These are phyloP conservation scores for Vimba vimba DNA, from an alignment of 2,113 vertebrate species.

Conservation along the genomic window DNA sequence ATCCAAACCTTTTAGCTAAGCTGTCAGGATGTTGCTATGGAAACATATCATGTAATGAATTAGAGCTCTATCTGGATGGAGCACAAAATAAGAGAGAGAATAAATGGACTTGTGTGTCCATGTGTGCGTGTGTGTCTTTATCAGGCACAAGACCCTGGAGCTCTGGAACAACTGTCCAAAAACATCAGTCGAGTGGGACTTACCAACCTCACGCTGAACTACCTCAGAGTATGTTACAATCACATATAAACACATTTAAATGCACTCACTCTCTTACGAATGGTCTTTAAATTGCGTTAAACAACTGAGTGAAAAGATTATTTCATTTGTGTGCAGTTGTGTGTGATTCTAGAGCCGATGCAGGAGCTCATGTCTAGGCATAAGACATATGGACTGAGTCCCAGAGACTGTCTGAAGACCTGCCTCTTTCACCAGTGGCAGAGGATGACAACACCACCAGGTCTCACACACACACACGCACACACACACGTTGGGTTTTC, in stretches of 20 bases:
- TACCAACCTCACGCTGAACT: conserved; percentile 99
- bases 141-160: conserved; percentile 97
- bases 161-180: conserved; percentile 99
- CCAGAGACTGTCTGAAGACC: conserved; percentile 98
- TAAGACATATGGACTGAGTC: conserved; percentile 99
- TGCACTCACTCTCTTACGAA: not conserved
- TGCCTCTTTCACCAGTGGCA: conserved; percentile 99
- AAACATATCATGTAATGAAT: conserved; percentile 56
- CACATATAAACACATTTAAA: conserved; percentile 10
- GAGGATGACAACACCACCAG: conserved; percentile 97
- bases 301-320: not conserved
- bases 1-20: conserved; percentile 51
- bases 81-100: conserved; percentile 49
- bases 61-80: conserved; percentile 50
- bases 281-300: not conserved
- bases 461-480: conserved; percentile 63
- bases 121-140: conserved; percentile 38
- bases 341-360: conserved; percentile 99
- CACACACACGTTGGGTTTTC: not conserved
- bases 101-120: conserved; percentile 41
- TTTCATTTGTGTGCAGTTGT: conserved; percentile 79
- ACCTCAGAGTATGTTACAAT: conserved; percentile 89
- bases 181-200: conserved; percentile 98
- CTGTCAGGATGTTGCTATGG: conserved; percentile 56
- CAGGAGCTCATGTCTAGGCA: conserved; percentile 99